Conservation (phyloP, 2,113 vertebrate genomes). For the Hydropotes inermis region DNA sequence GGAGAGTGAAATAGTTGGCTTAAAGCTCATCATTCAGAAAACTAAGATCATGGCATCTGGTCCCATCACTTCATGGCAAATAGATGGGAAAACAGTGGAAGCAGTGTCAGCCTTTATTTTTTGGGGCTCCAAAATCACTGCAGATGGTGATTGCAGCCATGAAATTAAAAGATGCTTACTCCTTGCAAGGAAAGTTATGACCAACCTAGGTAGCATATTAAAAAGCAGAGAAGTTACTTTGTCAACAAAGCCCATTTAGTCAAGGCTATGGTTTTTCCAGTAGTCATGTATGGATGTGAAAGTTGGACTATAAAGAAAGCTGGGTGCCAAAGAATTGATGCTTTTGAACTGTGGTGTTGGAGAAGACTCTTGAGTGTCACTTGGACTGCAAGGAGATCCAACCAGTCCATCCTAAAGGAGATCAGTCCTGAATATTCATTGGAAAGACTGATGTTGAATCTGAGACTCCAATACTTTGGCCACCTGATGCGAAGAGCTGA, state of each 20-base stretch:
- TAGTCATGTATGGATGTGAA: not conserved
- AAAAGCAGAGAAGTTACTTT: not conserved
- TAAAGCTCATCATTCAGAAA: no score
- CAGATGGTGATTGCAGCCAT: no score
- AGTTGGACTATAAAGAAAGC: not conserved
- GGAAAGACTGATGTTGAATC: not conserved
- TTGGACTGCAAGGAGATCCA: not conserved
- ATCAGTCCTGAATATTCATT: not conserved
- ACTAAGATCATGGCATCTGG: fast-evolving
- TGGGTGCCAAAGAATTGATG: fast-evolving
- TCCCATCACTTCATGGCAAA: no score
- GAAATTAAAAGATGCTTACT: no score
- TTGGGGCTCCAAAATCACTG: fast-evolving
- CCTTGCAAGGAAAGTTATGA: no score
- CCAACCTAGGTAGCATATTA: not conserved
- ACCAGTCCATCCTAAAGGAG: not conserved
- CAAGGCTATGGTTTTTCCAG: not conserved
- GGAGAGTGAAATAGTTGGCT: no score
- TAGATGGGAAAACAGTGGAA: no score
- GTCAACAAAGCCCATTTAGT: not conserved
- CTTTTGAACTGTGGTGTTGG: not conserved
- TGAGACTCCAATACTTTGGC: not conserved
- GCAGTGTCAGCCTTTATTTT: no score
- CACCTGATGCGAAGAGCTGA: not conserved
- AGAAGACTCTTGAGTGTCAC: not conserved